These are phyloP conservation scores for Mystacornis crossleyi DNA, from an alignment of 2,113 vertebrate species.

Conservation along the genomic window DNA sequence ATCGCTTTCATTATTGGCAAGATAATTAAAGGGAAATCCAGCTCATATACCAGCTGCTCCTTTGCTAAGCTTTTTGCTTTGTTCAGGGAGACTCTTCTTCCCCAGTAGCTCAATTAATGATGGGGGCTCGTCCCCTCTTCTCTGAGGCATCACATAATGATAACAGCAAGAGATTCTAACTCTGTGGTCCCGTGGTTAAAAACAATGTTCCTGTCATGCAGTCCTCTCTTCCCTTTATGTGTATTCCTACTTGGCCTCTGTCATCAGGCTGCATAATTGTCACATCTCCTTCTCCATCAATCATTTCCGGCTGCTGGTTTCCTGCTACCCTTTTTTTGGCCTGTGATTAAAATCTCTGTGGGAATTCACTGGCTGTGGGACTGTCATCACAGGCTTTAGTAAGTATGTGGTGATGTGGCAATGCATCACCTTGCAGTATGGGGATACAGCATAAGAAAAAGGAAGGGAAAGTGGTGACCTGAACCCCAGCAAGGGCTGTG, in stretches of 20 bases:
- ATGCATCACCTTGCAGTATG: not conserved
- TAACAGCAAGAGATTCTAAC: not conserved
- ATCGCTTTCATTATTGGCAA: not conserved
- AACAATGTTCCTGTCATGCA: not conserved
- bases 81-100: not conserved
- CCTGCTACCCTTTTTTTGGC: not conserved
- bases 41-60: not conserved
- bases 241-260: not conserved
- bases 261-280: not conserved
- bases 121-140: not conserved
- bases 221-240: not conserved
- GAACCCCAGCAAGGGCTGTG: not conserved
- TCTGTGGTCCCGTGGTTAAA: not conserved
- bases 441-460: not conserved
- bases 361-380: not conserved
- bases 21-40: not conserved
- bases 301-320: not conserved
- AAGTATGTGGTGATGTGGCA: not conserved
- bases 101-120: rapidly evolving
- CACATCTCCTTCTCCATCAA: not conserved
- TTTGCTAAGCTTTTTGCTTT: not conserved
- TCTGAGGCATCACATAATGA: not conserved
- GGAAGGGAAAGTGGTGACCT: not conserved
- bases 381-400: not conserved
- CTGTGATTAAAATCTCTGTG: not conserved